These are phyloP conservation scores for Oscheius myriophilus DNA, from an alignment of 2,888 invertebrate species.

Conservation along the genomic window DNA sequence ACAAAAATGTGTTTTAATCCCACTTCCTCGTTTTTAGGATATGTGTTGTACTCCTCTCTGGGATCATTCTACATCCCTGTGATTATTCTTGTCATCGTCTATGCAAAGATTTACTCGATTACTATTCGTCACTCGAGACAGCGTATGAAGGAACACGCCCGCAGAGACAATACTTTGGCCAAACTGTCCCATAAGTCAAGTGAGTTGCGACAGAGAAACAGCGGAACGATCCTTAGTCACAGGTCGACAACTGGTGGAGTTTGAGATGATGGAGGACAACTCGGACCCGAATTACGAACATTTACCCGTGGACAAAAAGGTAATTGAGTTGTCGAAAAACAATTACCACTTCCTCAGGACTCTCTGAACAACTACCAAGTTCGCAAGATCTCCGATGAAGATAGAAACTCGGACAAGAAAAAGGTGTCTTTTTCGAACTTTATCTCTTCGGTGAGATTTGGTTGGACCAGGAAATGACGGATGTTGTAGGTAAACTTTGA, in stretches of 20 bases:
- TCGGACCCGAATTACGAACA: conserved; percentile 51
- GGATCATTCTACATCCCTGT: conserved; percentile 99
- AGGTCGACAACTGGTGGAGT: conserved; percentile 5
- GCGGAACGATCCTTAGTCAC: background rate
- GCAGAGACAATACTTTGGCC: conserved; percentile 65
- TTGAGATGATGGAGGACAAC: conserved; percentile 48
- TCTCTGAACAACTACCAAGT: conserved; percentile 7
- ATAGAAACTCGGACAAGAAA: conserved; percentile 11
- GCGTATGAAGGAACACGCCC: conserved; percentile 66
- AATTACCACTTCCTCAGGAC: background rate
- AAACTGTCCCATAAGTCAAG: conserved; percentile 38
- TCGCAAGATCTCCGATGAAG: conserved; percentile 21
- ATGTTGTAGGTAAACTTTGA: conserved; percentile 15
- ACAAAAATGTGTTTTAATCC: background rate
- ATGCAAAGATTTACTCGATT: conserved; percentile 68
- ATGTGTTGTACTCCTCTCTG: conserved; percentile 95
- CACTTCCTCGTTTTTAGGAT: conserved; percentile 74
- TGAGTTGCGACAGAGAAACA: background rate
- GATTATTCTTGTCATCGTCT: conserved; percentile 75
- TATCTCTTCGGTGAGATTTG: background rate
- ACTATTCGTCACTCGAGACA: conserved; percentile 67
- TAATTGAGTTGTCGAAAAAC: conserved; percentile 4
- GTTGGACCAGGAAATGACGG: conserved; percentile 1
- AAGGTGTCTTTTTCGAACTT: conserved; percentile 25
- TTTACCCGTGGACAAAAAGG: conserved; percentile 20